Evolutionary conservation across 2,113 vertebrate genomes (phyloP).

Genomic region (Haliaeetus leucogaster): DNA sequence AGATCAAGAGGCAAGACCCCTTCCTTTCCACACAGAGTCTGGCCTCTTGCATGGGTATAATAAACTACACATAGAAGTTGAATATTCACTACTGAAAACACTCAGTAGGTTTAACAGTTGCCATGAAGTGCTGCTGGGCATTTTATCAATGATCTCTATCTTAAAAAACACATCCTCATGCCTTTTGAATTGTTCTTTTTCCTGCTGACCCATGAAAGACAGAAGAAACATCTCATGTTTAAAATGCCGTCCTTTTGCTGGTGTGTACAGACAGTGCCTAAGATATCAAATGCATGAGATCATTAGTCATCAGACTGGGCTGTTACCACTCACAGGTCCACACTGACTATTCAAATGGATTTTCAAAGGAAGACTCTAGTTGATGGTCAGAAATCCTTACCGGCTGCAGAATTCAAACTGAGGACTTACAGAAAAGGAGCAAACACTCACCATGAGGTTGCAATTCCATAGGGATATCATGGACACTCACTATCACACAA

Average conservation of each 20-base stretch:
- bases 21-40: not conserved
- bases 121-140: not conserved
- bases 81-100: not conserved
- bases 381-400: not conserved
- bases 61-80: not conserved
- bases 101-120: not conserved
- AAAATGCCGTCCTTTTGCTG: not conserved
- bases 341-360: rapidly evolving
- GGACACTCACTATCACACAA: not conserved
- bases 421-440: not conserved
- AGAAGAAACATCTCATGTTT: not conserved
- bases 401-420: not conserved
- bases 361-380: not conserved
- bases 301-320: too few species aligned
- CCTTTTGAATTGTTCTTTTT: not conserved
- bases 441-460: not conserved
- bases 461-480: not conserved
- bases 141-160: not conserved
- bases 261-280: not conserved
- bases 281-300: not conserved
- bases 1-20: not conserved
- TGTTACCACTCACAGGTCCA: not conserved
- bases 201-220: not conserved
- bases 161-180: not conserved
- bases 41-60: not conserved